These are phyloP conservation scores for Lepus townsendii DNA, from an alignment of 2,797 vertebrate genomes.

Conservation along the genomic window DNA sequence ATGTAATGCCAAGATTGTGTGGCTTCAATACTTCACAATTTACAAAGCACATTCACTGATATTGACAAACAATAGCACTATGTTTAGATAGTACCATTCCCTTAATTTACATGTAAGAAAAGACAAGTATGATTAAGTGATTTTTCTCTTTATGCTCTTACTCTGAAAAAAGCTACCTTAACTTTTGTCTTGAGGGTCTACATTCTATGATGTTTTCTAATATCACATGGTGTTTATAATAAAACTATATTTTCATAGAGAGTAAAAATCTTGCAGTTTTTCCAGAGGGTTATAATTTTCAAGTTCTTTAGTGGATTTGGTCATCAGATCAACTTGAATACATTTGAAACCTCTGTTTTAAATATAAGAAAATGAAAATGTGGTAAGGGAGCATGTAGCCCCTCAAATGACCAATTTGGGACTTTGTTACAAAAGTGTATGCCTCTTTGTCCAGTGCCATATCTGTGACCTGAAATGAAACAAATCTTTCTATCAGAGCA, in stretches of 20 bases:
- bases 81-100: no score
- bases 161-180: background rate
- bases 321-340: background rate
- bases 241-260: background rate
- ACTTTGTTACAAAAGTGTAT: background rate
- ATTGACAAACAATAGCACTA: background rate
- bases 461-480: background rate
- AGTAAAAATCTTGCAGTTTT: background rate
- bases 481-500: background rate
- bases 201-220: background rate
- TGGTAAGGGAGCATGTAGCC: background rate
- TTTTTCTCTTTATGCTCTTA: background rate
- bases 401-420: background rate
- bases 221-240: background rate
- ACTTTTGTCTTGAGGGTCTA: background rate
- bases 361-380: background rate
- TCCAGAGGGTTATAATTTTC: background rate
- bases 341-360: background rate
- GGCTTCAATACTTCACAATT: background rate
- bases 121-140: background rate
- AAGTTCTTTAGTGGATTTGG: background rate
- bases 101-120: conserved; percentile 12
- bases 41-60: background rate
- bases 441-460: background rate
- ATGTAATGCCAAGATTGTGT: background rate